These are phyloP conservation scores for Zaprionus tsacasi DNA, from an alignment of 1,140 invertebrate genomes.

Conservation along the genomic window DNA sequence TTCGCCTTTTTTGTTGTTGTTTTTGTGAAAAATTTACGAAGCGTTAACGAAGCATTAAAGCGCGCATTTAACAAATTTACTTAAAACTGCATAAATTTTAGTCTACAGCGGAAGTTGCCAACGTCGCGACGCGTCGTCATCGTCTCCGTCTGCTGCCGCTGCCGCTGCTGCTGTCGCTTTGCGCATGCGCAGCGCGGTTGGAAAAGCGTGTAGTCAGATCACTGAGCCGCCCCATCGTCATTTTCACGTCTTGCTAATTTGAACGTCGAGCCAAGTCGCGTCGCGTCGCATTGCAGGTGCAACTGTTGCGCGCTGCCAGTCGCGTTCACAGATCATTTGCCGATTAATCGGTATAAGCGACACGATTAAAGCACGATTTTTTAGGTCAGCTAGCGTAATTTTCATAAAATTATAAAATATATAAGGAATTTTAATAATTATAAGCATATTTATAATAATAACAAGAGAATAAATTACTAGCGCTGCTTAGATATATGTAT, in stretches of 20 bases:
- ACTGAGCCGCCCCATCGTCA: constrained; percentile 52
- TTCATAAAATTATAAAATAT: background rate
- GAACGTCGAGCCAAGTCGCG: background rate
- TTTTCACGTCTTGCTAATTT: constrained; percentile 71
- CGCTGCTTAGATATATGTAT: background rate
- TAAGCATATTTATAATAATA: background rate
- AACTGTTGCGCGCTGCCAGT: background rate
- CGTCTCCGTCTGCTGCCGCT: background rate
- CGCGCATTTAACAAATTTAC: constrained; percentile 84
- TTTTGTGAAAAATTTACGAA: constrained; percentile 83
- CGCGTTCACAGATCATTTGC: constrained; percentile 22
- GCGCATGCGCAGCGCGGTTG: constrained; percentile 5
- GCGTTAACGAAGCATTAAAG: constrained; percentile 84
- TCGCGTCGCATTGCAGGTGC: background rate
- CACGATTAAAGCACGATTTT: background rate
- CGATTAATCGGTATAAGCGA: constrained; percentile 14
- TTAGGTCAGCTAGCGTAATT: background rate
- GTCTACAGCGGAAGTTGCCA: constrained; percentile 58
- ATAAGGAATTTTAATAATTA: background rate
- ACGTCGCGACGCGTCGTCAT: constrained; percentile 29
- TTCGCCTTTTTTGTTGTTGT: constrained; percentile 27
- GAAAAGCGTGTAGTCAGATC: constrained; percentile 26
- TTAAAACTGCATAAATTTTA: constrained; percentile 83
- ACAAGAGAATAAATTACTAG: background rate
- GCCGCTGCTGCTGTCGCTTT: constrained; percentile 13